Evolutionary conservation across 2,113 vertebrate species (phyloP).

Genomic region (Aegotheles bennettii): DNA sequence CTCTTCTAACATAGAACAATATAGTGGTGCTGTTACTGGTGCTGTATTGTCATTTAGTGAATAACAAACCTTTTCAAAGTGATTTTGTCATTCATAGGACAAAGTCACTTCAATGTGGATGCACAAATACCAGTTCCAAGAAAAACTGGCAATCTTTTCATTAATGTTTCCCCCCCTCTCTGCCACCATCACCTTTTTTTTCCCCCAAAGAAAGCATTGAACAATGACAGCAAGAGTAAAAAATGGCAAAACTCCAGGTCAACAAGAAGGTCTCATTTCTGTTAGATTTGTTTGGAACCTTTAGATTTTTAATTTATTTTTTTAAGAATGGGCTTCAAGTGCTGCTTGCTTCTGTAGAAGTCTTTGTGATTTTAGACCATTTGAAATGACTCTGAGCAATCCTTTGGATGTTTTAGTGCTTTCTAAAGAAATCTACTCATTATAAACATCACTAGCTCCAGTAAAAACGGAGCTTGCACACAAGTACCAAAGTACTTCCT

Average conservation of each 20-base stretch:
- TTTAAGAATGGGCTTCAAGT: not conserved
- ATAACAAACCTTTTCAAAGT: slow-evolving; percentile 8
- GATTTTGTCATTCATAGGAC: not conserved
- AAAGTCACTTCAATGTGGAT: not conserved
- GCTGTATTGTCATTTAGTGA: not conserved
- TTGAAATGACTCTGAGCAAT: not conserved
- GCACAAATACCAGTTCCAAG: slow-evolving; percentile 8
- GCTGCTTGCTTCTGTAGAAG: not conserved
- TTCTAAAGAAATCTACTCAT: not conserved
- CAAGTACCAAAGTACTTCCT: not conserved
- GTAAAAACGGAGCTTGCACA: not conserved
- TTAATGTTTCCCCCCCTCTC: not conserved
- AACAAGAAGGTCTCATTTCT: not conserved
- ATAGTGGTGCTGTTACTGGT: not conserved
- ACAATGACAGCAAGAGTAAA: not conserved
- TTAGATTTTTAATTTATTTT: not conserved
- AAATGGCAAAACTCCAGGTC: not conserved
- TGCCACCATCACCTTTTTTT: not conserved
- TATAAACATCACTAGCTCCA: not conserved
- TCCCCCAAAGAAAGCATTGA: not conserved
- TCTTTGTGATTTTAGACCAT: not conserved
- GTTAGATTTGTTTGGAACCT: not conserved
- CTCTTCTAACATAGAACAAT: not conserved
- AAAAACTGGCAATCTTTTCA: not conserved
- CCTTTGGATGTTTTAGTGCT: not conserved